Conservation (phyloP, 2,113 vertebrate genomes). For the Dinomys branickii region DNA sequence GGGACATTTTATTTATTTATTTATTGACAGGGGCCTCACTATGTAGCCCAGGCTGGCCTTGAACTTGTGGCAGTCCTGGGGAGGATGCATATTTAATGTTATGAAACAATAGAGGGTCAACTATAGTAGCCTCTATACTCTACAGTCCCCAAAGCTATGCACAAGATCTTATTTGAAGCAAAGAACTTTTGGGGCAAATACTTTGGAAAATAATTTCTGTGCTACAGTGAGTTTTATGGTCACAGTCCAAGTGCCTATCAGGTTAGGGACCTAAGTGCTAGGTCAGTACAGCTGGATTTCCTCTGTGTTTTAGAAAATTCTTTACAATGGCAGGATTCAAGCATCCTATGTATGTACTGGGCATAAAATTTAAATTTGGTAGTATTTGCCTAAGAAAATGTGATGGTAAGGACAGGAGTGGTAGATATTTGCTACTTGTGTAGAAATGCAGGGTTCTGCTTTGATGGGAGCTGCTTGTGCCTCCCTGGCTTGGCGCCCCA, state of each 20-base stretch:
- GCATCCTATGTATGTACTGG: neutral
- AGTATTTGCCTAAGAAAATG: conserved; percentile 17
- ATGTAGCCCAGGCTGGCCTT: neutral
- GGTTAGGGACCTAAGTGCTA: neutral
- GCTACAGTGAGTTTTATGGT: neutral
- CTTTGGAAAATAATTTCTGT: neutral
- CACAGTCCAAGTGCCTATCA: neutral
- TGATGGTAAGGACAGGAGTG: neutral
- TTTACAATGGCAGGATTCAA: neutral
- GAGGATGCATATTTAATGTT: neutral
- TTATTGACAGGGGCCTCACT: neutral
- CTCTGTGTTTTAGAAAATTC: neutral
- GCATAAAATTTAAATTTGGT: neutral
- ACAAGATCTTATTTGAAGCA: neutral
- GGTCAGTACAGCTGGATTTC: neutral
- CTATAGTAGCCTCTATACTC: neutral
- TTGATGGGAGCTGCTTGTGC: neutral
- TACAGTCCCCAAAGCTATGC: neutral
- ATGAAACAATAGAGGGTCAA: neutral
- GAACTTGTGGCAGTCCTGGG: neutral
- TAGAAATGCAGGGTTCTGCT: neutral
- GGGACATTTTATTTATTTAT: neutral
- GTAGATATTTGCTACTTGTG: neutral
- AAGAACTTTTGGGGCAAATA: neutral
- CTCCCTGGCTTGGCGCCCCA: neutral